Base-by-base conservation (phyloP, 2,888 invertebrate species). In the Tinea trinotella region DNA sequence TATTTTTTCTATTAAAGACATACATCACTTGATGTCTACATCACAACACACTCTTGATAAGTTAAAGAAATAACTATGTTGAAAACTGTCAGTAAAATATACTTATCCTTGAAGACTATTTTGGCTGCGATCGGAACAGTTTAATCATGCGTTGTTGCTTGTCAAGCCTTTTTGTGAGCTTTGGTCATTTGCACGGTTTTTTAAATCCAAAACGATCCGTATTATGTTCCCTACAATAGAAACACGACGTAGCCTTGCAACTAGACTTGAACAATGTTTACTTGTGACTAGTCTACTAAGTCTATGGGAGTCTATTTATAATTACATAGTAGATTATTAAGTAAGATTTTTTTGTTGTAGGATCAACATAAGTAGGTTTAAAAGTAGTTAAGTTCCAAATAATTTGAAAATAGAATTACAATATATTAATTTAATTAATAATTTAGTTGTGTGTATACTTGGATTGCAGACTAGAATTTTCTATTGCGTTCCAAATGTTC, bases 201-300 rank as follows among this genome's bases (percentile, higher is more conserved):
- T 50, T 22, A 13, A 3, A 49, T 52, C 46, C 46, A 46, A 53
- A 53, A 53, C 20, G 35, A 36, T 18, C 44, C 19, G 24, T 57
- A 59, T 57, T 56, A 57, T 57, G 55, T 58, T 58, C 53, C 57
- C 49, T 36, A 56, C 53, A 55, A 50, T 50, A 54, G 56, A 58
- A 56, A 59, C 55, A 68, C 10, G n/a, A 50, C 50, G 60, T 66
- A 67, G 63, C 67, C 65, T 73, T 66, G 66, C 64, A 60, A 24
- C 50, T 50, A 10, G 7, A 18, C 10, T 9, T 12, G 13, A 2
- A 50, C 18, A 24, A 24, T 46, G 46, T 46, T 19, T 7, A 9
- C n/a, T 10, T 19, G 19, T 46, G 46, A 19, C 18, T 46, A 46
- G 46, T 46, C 46, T 46, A 10, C 9, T 10, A 15, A 46, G 40